These are phyloP conservation scores for Cydia fagiglandana DNA, from an alignment of 1,140 invertebrate genomes.

Conservation along the genomic window DNA sequence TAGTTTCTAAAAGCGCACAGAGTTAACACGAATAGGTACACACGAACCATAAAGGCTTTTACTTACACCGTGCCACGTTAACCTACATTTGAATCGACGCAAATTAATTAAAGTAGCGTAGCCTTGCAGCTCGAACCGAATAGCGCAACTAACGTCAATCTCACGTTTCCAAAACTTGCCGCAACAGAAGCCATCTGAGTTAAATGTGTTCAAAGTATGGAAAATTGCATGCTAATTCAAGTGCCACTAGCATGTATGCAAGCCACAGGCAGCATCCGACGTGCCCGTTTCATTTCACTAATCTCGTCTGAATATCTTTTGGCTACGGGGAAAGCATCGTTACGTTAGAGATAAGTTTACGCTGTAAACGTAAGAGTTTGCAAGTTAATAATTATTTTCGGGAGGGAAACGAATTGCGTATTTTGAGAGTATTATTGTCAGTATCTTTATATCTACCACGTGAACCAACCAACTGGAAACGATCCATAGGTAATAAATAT, in stretches of 20 bases:
- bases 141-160: conserved; percentile 29
- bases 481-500: no score
- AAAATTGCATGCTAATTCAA: conserved; percentile 61
- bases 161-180: conserved; percentile 37
- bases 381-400: not conserved
- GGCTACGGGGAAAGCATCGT: conserved; percentile 35
- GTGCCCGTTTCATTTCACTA: conserved; percentile 45
- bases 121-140: not conserved
- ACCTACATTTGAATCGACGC: not conserved
- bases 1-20: not conserved
- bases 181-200: conserved; percentile 34
- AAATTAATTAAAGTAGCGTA: conserved; percentile 17
- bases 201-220: conserved; percentile 51
- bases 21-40: not conserved
- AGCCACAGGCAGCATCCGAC: conserved; percentile 38
- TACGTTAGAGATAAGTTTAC: conserved; percentile 28
- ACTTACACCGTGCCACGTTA: not conserved
- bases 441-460: no score
- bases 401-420: no score
- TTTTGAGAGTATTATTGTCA: no score
- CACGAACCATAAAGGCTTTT: not conserved
- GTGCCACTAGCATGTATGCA: conserved; percentile 50
- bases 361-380: conserved; percentile 12
- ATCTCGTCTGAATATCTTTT: conserved; percentile 50
- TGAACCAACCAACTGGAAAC: no score